Base-by-base conservation (phyloP, 2,797 vertebrate species). In the Fistularia commersonii region DNA sequence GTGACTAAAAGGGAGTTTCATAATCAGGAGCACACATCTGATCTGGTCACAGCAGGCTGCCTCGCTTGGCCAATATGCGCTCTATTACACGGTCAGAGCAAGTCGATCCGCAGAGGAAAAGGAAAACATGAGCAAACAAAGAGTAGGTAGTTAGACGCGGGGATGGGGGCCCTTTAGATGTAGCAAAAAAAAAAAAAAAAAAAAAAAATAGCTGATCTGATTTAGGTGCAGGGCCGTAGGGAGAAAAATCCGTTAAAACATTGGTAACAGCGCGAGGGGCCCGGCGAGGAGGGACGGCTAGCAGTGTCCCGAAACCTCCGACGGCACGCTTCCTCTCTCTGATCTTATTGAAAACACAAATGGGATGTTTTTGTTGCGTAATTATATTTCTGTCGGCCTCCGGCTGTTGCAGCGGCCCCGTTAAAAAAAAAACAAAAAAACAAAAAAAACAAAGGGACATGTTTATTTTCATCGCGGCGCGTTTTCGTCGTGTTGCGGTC, bases 21-120 rank as follows among this genome's bases (percentile, higher is more conserved):
- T 95, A 97, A 96, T 97, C 93, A 92, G 92, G 90, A 93, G 92
- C 92, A 93, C 93, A 93, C 92, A 94, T 93, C 84, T 89, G 87
- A 89, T 87, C 86, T 86, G 82, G 83, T 85, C 89, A 81, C 87
- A 90, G 86, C 77, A 74, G 80, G 82, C 80, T 48, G 76, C 74
- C 75, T 69, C 57, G 70, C 80, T 82, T 82, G 79, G 83, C 89
- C 87, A 90, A 85, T 86, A 86, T 87, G 85, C 57, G 74, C 82
- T 85, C 85, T 88, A 88, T 89, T 88, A 90, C 82, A 89, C 76
- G 82, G 81, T 84, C 81, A 64, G 79, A 79, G 81, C 74, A 76
- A 83, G 79, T 66, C 74, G 53, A 76, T 81, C 79, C 84, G 62
- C 77, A 75, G 72, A 86, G 79, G 83, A 86, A 87, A 83, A 76